Evolutionary conservation across 2,888 invertebrate species (phyloP).

Genomic region (Tiphia femorata): DNA sequence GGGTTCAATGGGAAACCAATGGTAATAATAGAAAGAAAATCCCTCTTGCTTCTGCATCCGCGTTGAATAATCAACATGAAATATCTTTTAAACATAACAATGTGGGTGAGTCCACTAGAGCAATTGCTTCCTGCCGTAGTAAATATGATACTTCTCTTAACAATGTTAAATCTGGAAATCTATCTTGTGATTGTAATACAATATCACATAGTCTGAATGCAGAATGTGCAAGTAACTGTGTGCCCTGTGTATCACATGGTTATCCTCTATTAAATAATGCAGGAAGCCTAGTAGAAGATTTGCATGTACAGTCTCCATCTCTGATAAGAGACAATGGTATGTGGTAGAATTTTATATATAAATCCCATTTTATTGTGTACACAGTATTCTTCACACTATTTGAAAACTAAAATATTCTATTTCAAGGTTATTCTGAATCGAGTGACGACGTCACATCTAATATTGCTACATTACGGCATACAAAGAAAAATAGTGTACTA

Average conservation of each 20-base stretch:
- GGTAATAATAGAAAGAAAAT: constrained; percentile 20
- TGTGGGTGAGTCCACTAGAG: constrained; percentile 13
- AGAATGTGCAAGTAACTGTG: constrained; percentile 20
- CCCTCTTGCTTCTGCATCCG: constrained; percentile 13
- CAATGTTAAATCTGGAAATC: constrained; percentile 11
- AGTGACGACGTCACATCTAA: constrained; percentile 55
- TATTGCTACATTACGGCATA: constrained; percentile 49
- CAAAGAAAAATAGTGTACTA: constrained; percentile 49
- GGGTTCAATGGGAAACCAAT: constrained; percentile 27
- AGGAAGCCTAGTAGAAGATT: constrained; percentile 34
- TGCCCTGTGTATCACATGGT: constrained; percentile 29
- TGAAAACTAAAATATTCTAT: too few species aligned
- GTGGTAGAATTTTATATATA: background rate
- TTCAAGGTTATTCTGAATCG: constrained; percentile 59
- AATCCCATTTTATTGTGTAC: background rate
- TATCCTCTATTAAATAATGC: constrained; percentile 35
- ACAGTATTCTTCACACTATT: background rate
- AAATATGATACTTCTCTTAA: constrained; percentile 19
- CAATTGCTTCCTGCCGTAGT: constrained; percentile 13
- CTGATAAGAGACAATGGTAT: constrained; percentile 55
- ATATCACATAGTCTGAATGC: constrained; percentile 12
- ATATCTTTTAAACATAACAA: constrained; percentile 6
- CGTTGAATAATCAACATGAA: constrained; percentile 15
- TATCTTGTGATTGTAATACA: constrained; percentile 13
- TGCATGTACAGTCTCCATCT: too few species aligned